Percentiles rank a stretch among this genome's conserved stretches.
phyloP scores from a whole-genome alignment of 2,113 vertebrate genomes.

The Spermophilus dauricus region DNA sequence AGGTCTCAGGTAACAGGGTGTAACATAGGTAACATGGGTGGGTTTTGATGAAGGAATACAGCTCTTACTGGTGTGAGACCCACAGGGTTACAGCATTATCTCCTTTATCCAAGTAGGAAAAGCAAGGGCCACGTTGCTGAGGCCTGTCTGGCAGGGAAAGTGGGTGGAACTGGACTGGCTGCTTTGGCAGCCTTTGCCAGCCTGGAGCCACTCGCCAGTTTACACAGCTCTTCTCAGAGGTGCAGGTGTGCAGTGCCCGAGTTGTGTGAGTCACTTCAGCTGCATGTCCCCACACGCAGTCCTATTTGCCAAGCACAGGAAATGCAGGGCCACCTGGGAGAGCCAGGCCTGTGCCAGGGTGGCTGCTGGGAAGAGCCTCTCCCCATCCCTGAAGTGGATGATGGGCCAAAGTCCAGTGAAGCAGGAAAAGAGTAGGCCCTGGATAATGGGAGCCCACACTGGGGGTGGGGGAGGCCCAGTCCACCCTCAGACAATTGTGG shows the following conservation, averaged over 20 bases:
- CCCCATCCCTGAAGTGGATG: not conserved
- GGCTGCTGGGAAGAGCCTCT: not conserved
- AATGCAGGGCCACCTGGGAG: not conserved
- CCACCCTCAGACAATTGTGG: rapidly evolving
- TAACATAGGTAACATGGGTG: not conserved
- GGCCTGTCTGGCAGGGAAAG: not conserved
- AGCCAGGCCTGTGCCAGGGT: not conserved
- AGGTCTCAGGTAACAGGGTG: not conserved
- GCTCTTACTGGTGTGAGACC: not conserved
- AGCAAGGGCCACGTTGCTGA: not conserved
- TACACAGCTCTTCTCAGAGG: not conserved
- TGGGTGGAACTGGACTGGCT: rapidly evolving
- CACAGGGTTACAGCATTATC: not conserved
- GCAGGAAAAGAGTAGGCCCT: not conserved
- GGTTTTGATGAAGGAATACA: not conserved
- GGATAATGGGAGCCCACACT: rapidly evolving
- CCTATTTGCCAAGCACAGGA: not conserved
- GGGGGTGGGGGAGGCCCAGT: not conserved
- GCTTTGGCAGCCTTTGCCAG: not conserved
- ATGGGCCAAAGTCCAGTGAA: not conserved
- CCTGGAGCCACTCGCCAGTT: not conserved
- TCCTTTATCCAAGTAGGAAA: not conserved
- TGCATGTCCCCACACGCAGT: not conserved
- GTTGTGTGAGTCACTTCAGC: constrained; percentile 12
- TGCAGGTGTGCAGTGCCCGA: not conserved